Evolutionary conservation across 2,113 vertebrate genomes (phyloP).

Genomic region (Heterochromis multidens): DNA sequence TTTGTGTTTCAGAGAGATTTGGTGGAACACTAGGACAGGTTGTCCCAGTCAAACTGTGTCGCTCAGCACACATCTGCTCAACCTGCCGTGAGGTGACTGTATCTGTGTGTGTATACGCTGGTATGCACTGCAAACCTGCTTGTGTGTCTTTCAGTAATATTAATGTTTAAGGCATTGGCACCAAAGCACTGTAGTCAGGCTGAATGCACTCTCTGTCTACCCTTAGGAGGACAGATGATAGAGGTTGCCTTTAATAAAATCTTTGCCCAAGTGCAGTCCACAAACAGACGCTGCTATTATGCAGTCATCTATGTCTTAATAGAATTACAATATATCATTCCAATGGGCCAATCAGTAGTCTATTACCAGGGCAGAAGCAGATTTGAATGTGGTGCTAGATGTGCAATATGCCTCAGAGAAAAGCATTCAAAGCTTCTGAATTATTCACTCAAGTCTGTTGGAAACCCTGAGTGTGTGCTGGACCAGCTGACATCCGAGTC

Average conservation of each 20-base stretch:
- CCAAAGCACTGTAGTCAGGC: background rate
- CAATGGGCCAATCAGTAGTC: slow-evolving; percentile 48
- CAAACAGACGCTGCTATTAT: slow-evolving; percentile 11
- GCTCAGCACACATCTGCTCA: slow-evolving; percentile 51
- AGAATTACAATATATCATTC: slow-evolving; percentile 53
- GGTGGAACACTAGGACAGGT: slow-evolving; percentile 28
- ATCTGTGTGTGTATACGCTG: background rate
- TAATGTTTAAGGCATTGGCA: slow-evolving; percentile 11
- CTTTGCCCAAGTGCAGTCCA: background rate
- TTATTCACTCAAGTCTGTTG: slow-evolving; percentile 38
- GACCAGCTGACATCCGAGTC: slow-evolving; percentile 2
- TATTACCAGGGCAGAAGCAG: slow-evolving; percentile 44
- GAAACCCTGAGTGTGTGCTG: background rate
- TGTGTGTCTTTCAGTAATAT: slow-evolving; percentile 18
- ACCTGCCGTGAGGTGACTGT: slow-evolving; percentile 1
- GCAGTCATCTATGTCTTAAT: slow-evolving; percentile 22
- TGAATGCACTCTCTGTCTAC: slow-evolving; percentile 6
- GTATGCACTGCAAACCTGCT: background rate
- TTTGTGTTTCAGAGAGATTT: slow-evolving; percentile 53
- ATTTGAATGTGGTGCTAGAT: slow-evolving; percentile 43
- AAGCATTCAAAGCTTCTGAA: slow-evolving; percentile 40
- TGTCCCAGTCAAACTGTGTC: slow-evolving; percentile 30
- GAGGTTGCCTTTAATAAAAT: background rate
- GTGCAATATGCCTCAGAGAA: slow-evolving; percentile 45
- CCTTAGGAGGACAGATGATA: background rate